Evolutionary conservation across 1,140 invertebrate genomes (phyloP).

Genomic region (Zaprionus lachaisei): DNA sequence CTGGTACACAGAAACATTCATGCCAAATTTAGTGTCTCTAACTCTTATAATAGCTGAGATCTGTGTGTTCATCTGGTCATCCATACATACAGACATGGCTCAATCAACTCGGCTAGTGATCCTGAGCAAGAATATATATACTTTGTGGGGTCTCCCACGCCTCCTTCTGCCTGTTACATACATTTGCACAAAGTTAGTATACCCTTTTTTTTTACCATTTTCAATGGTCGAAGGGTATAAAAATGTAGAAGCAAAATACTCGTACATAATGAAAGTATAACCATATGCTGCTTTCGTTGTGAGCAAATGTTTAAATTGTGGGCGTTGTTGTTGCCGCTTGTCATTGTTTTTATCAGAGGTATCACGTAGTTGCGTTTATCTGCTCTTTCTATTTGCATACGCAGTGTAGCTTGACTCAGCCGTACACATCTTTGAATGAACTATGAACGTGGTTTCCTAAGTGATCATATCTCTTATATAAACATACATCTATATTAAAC

Average conservation of each 20-base stretch:
- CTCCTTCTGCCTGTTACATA: no score
- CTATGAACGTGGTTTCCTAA: neutral
- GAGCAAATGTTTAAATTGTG: constrained; percentile 72
- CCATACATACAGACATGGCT: no score
- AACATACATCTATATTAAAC: neutral
- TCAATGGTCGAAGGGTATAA: no score
- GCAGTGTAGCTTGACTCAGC: constrained; percentile 41
- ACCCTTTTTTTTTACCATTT: no score
- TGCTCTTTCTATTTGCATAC: constrained; percentile 71
- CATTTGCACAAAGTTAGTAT: no score
- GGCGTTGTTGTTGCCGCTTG: constrained; percentile 54
- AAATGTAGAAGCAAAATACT: constrained; percentile 32
- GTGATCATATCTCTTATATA: neutral
- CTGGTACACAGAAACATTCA: no score
- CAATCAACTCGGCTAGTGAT: no score
- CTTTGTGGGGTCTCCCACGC: no score
- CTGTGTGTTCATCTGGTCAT: no score
- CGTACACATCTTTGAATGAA: constrained; percentile 46
- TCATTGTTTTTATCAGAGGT: constrained; percentile 63
- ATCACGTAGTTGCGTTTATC: constrained; percentile 77
- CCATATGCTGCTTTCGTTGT: constrained; percentile 57
- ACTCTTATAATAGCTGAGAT: no score
- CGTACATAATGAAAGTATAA: constrained; percentile 26
- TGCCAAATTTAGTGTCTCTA: no score
- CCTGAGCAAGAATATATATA: no score